A percentile compares a stretch with the other conserved stretches of the same genome.
These are phyloP conservation scores for Drosophila santomea DNA, from an alignment of 1,140 invertebrate genomes.

Conservation along the genomic window DNA sequence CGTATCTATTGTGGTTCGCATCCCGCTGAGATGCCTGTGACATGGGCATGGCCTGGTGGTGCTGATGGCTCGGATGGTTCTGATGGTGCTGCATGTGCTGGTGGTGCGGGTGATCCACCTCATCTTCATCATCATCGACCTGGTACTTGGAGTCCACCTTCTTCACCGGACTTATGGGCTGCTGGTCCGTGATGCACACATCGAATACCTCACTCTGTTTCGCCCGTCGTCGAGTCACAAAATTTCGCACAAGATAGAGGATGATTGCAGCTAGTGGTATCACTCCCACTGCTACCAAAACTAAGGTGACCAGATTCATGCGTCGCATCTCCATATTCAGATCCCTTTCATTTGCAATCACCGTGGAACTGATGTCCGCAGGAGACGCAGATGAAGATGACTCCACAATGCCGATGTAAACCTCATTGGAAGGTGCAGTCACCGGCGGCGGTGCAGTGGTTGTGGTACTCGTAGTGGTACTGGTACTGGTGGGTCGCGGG, in stretches of 20 bases:
- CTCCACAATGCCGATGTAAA: conserved; percentile 62
- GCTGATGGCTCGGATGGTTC: conserved; percentile 36
- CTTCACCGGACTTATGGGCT: conserved; percentile 82
- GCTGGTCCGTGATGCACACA: conserved; percentile 86
- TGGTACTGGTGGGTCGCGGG: conserved; percentile 36
- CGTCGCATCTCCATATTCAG: conserved; percentile 86
- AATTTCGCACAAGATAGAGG: conserved; percentile 86
- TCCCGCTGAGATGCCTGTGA: conserved; percentile 48
- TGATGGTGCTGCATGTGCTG: conserved; percentile 67
- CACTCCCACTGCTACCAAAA: conserved; percentile 87
- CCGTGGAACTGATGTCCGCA: conserved; percentile 80
- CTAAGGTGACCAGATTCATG: conserved; percentile 86
- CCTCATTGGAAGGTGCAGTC: conserved; percentile 8
- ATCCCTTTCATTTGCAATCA: conserved; percentile 77
- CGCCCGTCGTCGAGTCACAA: conserved; percentile 86
- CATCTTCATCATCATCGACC: conserved; percentile 76
- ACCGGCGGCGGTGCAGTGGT: conserved; percentile 3
- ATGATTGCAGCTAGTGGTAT: conserved; percentile 87
- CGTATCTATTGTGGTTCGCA: conserved; percentile 75
- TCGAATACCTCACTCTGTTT: conserved; percentile 87
- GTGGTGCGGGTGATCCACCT: conserved; percentile 85
- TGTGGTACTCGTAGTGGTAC: conserved; percentile 27
- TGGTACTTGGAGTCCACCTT: conserved; percentile 79
- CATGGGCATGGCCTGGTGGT: conserved; percentile 49
- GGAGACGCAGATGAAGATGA: conserved; percentile 37